phyloP scores from a whole-genome alignment of 2,113 vertebrate genomes.

The Heloderma charlesbogerti region DNA sequence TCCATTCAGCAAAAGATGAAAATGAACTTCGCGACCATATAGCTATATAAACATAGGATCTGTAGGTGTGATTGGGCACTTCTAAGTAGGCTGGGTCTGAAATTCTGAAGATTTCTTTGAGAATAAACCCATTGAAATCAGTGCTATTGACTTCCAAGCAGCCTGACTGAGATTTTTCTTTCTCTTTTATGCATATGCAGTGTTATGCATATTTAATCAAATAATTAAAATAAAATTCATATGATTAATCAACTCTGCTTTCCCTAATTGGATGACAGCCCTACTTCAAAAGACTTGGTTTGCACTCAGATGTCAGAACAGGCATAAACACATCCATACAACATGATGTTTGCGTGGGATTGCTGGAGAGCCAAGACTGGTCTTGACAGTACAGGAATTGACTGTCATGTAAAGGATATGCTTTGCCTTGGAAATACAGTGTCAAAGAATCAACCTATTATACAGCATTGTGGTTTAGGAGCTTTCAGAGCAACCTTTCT shows the following conservation, averaged over 20 bases:
- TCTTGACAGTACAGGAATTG: conserved; percentile 5
- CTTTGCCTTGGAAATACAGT: not conserved
- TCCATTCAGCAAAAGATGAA: not conserved
- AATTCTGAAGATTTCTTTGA: not conserved
- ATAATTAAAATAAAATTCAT: not conserved
- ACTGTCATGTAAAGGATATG: not conserved
- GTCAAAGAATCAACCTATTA: not conserved
- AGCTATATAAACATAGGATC: not conserved
- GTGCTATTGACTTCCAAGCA: not conserved
- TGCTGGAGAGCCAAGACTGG: not conserved
- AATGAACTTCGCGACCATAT: not conserved
- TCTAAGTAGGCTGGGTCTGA: not conserved
- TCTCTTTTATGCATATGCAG: not conserved
- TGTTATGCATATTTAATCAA: not conserved
- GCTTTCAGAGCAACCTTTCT: not conserved
- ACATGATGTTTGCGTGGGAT: not conserved
- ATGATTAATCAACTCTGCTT: not conserved
- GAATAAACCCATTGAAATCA: not conserved
- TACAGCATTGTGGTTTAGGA: not conserved
- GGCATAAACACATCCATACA: conserved; percentile 37
- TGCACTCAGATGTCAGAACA: conserved; percentile 17
- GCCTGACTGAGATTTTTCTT: not conserved
- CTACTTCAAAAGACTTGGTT: conserved; percentile 24
- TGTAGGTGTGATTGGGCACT: not conserved
- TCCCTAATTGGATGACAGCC: not conserved